phyloP scores from a whole-genome alignment of 2,113 vertebrate genomes.

The Lontra canadensis region DNA sequence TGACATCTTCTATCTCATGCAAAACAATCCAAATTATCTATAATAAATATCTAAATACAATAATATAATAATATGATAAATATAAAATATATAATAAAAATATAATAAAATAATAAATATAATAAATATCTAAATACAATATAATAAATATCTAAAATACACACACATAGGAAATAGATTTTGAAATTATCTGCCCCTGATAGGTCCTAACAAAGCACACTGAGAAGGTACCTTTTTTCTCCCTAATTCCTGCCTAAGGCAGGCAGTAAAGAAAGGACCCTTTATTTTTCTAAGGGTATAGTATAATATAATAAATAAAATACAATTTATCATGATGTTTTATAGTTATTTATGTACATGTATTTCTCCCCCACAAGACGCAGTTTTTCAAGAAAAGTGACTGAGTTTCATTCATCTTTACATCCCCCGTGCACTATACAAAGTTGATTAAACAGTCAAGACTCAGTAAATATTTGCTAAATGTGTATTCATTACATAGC shows the following conservation, averaged over 20 bases:
- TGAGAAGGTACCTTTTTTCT: neutral
- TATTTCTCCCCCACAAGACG: neutral
- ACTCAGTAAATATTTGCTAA: constrained; percentile 44
- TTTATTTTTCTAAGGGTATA: neutral
- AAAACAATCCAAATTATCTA: neutral
- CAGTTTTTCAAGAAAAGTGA: neutral
- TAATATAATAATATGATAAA: too few species aligned
- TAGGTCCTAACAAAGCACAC: neutral
- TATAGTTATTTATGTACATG: constrained; percentile 44
- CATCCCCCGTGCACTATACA: neutral
- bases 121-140: neutral
- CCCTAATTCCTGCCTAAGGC: neutral
- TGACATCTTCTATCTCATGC: neutral
- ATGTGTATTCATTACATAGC: constrained; percentile 13
- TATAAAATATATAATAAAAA: too few species aligned
- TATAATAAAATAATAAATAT: too few species aligned
- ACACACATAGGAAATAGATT: neutral
- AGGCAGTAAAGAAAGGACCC: neutral
- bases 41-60: too few species aligned
- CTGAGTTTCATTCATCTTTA: constrained; percentile 20
- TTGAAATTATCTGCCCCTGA: neutral
- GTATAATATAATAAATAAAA: neutral
- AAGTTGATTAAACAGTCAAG: constrained; percentile 13
- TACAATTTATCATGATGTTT: neutral
- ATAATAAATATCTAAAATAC: neutral